Evolutionary conservation across 2,888 invertebrate species (phyloP), one percentile per base, ranked within the genome.

Genomic region (Caenorhabditis drosophilae): DNA sequence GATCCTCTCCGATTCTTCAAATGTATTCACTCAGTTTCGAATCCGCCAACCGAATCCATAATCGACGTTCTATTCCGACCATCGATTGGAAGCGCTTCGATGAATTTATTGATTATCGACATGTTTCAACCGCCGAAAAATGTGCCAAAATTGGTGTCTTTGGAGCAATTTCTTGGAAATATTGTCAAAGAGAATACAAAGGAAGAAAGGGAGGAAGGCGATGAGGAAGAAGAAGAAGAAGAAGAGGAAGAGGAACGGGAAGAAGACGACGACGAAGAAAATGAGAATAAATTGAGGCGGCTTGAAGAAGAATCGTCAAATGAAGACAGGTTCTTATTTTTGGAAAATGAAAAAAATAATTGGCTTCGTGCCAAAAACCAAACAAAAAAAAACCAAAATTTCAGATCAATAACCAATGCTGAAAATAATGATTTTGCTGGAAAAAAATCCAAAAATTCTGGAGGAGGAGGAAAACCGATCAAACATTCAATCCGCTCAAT

Each of bases 1-100:
- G 77, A 79, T 44, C 72, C 77, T 4, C 46, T 75, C n/a, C 66
- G 79, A 16, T 76, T 70, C 47, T 48, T 68, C 41, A 76, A 73
- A 67, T 67, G 70, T 45, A 47, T 67, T 38, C 59, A 64, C 15
- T 36, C 58, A 12, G 35, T 64, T 12, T 23, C 35, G 1, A 18
- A 54, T 6, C 35, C 56, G 22, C 62, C 58, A 9, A 49, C 60
- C 2, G 25, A 36, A 7, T 36, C 69, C 2, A 52, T 73, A 11
- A 61, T 69, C 3, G 67, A 72, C n/a, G 62, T 70, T n/a, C 51
- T 70, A 16, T 76, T 76, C 62, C 68, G 71, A 2, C 58, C 69
- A 9, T 70, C 71, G 4, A 74, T 76, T 23, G 70, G 70, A 38
- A 51, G 59, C 12, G 70, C 73, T 1, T 74, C 74, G 2, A 76